Evolutionary conservation across 2,888 invertebrate genomes (phyloP), one percentile per base, ranked within the genome.

Genomic region (Mythimna pallens): DNA sequence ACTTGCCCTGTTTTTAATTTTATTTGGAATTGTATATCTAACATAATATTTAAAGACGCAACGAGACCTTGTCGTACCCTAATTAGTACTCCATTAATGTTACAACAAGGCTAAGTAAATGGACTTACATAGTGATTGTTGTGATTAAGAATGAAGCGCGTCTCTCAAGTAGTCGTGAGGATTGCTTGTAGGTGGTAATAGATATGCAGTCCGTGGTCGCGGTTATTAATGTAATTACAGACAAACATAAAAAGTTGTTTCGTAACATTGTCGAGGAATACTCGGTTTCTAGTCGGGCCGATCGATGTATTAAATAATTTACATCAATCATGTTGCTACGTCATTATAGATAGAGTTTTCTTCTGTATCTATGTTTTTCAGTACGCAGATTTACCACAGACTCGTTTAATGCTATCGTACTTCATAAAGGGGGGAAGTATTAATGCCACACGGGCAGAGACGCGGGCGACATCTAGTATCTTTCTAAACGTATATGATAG

Each of bases 141-240:
- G 43, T 43, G 14, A 14, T 43, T 14, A 4, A 8, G 58, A n/a
- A 10, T 34, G 34, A 14, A 57, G 22, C 43, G 43, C 14, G 36
- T 14, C 17, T 43, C 36, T n/a, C 14, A 14, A 69, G 10, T 34
- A 55, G 54, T 54, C 43, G 66, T 54, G 36, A 17, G 5, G 20
- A 25, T 54, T 47, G 47, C 52, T 69, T 62, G 63, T 3, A 30
- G 30, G 10, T 64, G 59, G 80, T 78, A 78, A 81, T 73, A 64
- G 50, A 77, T 81, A 80, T 65, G 61, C 47, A 65, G 10, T 64
- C 78, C n/a, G 73, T 54, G 69, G 34, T 65, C 34, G 69, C 47
- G 78, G 82, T 78, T 78, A 73, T 82, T 77, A 77, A 50, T 82
- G 78, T 82, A 80, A 82, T 80, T 70, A 80, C 66, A 80, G 59